phyloP scores from a whole-genome alignment of 2,888 invertebrate genomes.

The Idaea aversata region DNA sequence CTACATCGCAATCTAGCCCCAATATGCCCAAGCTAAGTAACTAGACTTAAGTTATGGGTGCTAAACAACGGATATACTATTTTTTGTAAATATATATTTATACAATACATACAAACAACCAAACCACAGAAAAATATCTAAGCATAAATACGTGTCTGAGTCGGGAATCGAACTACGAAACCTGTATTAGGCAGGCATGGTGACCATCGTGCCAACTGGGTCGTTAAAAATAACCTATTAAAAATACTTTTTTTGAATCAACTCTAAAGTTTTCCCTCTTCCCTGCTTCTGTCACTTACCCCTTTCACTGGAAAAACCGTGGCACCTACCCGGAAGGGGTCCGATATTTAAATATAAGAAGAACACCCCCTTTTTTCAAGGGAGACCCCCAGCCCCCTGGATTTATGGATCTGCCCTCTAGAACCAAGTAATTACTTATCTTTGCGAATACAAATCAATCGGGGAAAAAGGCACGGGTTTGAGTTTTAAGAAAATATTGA shows the following conservation, averaged over 20 bases:
- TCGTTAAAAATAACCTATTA: neutral
- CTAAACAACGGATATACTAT: too few relatives aligned
- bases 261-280: slow-evolving; percentile 43
- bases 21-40: too few relatives aligned
- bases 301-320: slow-evolving; percentile 81
- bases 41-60: too few relatives aligned
- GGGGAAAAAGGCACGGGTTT: slow-evolving; percentile 46
- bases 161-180: too few relatives aligned
- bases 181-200: too few relatives aligned
- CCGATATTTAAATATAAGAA: slow-evolving; percentile 81
- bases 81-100: too few relatives aligned
- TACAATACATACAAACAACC: too few relatives aligned
- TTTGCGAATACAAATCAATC: slow-evolving; percentile 79
- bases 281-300: slow-evolving; percentile 79
- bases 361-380: slow-evolving; percentile 78
- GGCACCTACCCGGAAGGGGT: slow-evolving; percentile 81
- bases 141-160: too few relatives aligned
- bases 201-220: too few relatives aligned
- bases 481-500: slow-evolving; percentile 33
- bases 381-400: slow-evolving; percentile 59
- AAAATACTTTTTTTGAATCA: too few relatives aligned
- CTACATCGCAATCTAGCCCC: too few relatives aligned
- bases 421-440: slow-evolving; percentile 78
- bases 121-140: too few relatives aligned
- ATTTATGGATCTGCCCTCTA: slow-evolving; percentile 78